Evolutionary conservation across 2,888 invertebrate genomes (phyloP).

Genomic region (Adelognathus sp.): DNA sequence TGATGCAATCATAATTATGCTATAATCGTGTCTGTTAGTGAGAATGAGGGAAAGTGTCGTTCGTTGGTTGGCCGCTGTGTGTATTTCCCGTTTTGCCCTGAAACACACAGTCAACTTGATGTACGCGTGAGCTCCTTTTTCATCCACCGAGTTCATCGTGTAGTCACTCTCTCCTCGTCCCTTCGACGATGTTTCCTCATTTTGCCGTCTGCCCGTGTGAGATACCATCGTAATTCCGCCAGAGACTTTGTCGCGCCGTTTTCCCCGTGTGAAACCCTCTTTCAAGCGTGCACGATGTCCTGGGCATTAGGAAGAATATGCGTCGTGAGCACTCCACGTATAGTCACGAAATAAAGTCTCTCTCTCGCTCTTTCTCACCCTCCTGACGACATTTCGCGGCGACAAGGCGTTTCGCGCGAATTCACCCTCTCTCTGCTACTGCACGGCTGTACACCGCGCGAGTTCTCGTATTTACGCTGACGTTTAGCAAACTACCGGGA

Average conservation of each 20-base stretch:
- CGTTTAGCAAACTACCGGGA: conserved; percentile 53
- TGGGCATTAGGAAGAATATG: conserved; percentile 40
- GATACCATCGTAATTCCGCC: conserved; percentile 25
- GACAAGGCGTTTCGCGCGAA: conserved; percentile 48
- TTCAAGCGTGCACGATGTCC: background rate
- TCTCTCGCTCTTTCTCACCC: background rate
- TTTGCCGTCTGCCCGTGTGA: too few relatives aligned
- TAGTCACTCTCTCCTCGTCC: background rate
- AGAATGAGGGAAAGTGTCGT: too few relatives aligned
- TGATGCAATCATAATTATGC: background rate
- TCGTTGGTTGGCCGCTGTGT: too few relatives aligned
- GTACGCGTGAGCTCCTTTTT: conserved; percentile 28
- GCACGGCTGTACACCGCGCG: too few relatives aligned
- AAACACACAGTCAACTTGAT: too few relatives aligned
- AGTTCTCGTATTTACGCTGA: conserved; percentile 56
- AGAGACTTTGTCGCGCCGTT: conserved; percentile 14
- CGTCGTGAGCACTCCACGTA: conserved; percentile 31
- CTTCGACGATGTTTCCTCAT: too few relatives aligned
- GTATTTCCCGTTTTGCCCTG: too few relatives aligned
- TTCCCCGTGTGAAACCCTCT: conserved; percentile 8
- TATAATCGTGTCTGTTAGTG: background rate
- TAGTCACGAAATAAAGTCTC: conserved; percentile 35
- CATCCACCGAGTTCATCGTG: conserved; percentile 14
- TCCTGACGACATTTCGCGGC: conserved; percentile 24
- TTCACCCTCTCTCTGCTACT: conserved; percentile 13